Conservation (phyloP, 2,113 vertebrate genomes). For the Seriola aureovittata region DNA sequence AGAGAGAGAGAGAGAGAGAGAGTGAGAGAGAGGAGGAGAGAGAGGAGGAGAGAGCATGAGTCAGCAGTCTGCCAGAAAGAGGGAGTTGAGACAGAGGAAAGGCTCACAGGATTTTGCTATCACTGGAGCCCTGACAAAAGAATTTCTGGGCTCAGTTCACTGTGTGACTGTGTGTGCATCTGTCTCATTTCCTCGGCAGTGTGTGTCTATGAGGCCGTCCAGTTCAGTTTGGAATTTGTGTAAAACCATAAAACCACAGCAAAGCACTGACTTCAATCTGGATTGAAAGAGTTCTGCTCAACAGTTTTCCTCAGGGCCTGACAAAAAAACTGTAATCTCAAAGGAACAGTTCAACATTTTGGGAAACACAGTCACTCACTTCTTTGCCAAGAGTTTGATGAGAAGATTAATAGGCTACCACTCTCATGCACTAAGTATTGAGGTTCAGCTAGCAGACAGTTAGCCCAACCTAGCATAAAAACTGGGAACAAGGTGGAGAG, state of each 20-base stretch:
- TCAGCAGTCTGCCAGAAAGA: constrained; percentile 65
- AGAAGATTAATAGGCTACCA: neutral
- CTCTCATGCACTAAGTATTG: neutral
- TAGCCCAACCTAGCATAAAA: neutral
- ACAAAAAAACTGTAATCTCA: constrained; percentile 16
- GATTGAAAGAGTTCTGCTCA: constrained; percentile 21
- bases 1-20: neutral
- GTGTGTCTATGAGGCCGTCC: constrained; percentile 2
- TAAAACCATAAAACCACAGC: constrained; percentile 27
- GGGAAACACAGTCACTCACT: accelerated
- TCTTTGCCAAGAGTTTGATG: neutral
- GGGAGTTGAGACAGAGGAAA: constrained; percentile 47
- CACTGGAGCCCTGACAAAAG: constrained; percentile 56
- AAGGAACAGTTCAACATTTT: neutral
- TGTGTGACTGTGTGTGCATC: neutral
- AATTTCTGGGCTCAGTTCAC: constrained; percentile 46
- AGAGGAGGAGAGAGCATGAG: constrained; percentile 43
- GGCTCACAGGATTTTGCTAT: constrained; percentile 60
- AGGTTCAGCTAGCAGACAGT: neutral
- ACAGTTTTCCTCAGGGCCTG: constrained; percentile 18
- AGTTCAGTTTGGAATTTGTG: constrained; percentile 28
- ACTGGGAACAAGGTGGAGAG: neutral
- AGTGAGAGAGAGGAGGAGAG: neutral
- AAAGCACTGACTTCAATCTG: constrained; percentile 19
- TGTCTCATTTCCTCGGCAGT: constrained; percentile 17